Percentiles rank a stretch among this genome's conserved stretches.
Conservation (phyloP, 2,888 invertebrate species). For the Micoletzkya japonica region DNA sequence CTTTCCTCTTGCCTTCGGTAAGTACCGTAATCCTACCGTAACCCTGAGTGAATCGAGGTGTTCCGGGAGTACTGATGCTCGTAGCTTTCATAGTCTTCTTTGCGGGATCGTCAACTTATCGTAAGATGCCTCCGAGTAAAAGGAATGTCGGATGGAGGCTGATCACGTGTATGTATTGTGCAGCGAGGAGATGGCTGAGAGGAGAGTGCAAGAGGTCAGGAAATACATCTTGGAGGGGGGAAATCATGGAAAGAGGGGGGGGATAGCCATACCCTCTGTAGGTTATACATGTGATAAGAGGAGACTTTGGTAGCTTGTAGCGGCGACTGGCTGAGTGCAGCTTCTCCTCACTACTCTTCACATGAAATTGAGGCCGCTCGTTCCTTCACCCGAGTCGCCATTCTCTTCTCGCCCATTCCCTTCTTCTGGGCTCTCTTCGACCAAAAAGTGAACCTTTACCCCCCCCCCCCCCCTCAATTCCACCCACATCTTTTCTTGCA, state of each 20-base stretch:
- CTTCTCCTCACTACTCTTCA: not conserved
- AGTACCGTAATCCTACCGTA: conserved; percentile 33
- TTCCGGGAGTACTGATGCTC: conserved; percentile 60
- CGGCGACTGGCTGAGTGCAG: conserved; percentile 5
- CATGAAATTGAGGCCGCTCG: not conserved
- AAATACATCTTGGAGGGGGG: not conserved
- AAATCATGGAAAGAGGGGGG: not conserved
- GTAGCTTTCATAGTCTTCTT: conserved; percentile 60
- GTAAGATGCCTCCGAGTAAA: conserved; percentile 44
- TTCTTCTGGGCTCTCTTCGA: conserved; percentile 69
- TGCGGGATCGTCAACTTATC: conserved; percentile 54
- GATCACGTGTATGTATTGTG: conserved; percentile 32
- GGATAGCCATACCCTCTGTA: not conserved
- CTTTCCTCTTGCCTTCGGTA: conserved; percentile 67
- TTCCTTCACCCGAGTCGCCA: conserved; percentile 55
- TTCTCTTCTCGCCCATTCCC: conserved; percentile 67
- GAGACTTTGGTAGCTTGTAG: not conserved
- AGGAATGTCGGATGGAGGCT: conserved; percentile 53
- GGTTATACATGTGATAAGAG: not conserved
- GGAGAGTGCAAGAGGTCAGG: conserved; percentile 14
- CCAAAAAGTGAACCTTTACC: conserved; percentile 65
- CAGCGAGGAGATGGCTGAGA: conserved; percentile 32
- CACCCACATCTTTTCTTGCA: too few species aligned
- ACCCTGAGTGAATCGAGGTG: conserved; percentile 34
- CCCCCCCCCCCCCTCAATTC: too few species aligned